These are phyloP conservation scores for Cisticola juncidis DNA, from an alignment of 2,113 vertebrate species.

Conservation along the genomic window DNA sequence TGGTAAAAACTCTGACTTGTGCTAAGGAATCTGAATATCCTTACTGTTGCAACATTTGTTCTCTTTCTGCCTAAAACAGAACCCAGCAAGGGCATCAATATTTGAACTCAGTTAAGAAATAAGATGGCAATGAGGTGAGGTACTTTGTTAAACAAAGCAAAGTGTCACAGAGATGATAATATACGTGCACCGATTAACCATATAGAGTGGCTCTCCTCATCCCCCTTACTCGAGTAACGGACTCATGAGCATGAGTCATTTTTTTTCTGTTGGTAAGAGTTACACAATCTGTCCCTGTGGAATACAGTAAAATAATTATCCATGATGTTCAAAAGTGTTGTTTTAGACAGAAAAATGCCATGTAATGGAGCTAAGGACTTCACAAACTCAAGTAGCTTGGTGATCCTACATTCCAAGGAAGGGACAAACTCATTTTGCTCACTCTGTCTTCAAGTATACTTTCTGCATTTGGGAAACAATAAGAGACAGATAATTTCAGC, in stretches of 20 bases:
- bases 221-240: background rate
- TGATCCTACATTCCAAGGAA: background rate
- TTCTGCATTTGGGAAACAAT: background rate
- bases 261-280: background rate
- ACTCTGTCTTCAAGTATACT: background rate
- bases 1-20: background rate
- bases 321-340: background rate
- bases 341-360: background rate
- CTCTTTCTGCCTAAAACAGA: background rate
- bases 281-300: background rate
- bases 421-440: background rate
- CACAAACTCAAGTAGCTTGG: background rate
- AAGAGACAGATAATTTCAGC: background rate
- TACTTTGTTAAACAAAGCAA: background rate
- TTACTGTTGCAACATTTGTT: background rate
- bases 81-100: background rate
- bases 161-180: background rate
- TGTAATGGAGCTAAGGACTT: background rate
- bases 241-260: background rate
- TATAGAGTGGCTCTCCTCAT: background rate
- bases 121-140: background rate
- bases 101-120: background rate
- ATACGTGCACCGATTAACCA: background rate
- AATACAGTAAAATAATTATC: background rate
- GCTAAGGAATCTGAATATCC: background rate